phyloP scores from a whole-genome alignment of 2,113 vertebrate species.

The Halichoeres trimaculatus region DNA sequence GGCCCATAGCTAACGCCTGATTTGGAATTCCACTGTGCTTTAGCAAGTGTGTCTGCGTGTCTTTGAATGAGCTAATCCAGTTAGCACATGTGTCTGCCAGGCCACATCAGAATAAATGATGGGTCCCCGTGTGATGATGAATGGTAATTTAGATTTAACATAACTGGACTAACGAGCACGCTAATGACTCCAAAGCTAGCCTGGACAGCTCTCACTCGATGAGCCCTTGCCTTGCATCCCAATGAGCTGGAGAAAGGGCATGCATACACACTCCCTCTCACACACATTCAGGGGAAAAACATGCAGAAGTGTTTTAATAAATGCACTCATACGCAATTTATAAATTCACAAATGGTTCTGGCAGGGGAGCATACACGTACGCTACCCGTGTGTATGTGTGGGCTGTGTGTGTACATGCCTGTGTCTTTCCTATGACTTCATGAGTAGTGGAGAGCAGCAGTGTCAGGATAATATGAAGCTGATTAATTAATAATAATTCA shows the following conservation, averaged over 20 bases:
- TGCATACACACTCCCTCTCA: constrained; percentile 33
- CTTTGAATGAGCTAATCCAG: constrained; percentile 77
- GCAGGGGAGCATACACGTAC: constrained; percentile 23
- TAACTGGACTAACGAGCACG: constrained; percentile 85
- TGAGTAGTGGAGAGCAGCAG: constrained; percentile 38
- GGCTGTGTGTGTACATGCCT: constrained; percentile 9
- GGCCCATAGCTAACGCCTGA: constrained; percentile 64
- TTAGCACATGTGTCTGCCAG: constrained; percentile 78
- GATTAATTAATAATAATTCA: constrained; percentile 77
- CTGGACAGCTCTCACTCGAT: constrained; percentile 75
- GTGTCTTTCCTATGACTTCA: constrained; percentile 19
- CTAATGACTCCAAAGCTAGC: constrained; percentile 86
- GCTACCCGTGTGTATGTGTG: background rate
- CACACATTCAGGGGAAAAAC: constrained; percentile 42
- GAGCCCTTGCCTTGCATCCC: constrained; percentile 75
- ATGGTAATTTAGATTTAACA: constrained; percentile 87
- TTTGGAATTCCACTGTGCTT: constrained; percentile 71
- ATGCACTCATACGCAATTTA: constrained; percentile 54
- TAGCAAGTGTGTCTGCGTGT: constrained; percentile 65
- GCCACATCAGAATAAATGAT: constrained; percentile 82
- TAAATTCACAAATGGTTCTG: constrained; percentile 46
- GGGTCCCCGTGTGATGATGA: constrained; percentile 84
- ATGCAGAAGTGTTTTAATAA: constrained; percentile 69
- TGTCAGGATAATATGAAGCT: constrained; percentile 68
- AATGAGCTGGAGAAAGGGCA: constrained; percentile 80